Base-by-base conservation (phyloP, 1,140 invertebrate genomes). In the Eumeta japonica region DNA sequence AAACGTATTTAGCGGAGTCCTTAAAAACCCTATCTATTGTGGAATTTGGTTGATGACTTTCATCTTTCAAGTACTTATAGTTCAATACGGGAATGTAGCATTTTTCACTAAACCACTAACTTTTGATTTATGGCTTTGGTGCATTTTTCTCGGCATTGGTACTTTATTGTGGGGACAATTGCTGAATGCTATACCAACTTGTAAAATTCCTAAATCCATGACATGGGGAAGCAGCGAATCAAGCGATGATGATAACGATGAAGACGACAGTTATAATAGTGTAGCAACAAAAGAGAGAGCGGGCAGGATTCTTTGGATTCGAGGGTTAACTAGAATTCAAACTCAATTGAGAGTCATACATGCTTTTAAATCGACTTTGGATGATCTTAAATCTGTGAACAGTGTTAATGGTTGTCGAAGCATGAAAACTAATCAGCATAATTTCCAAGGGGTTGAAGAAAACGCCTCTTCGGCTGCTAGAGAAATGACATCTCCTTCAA, bases 341-440 rank as follows among this genome's bases (percentile, higher is more conserved):
- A 94, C 91, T 71, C 92, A 95, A 91, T 85, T 95, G 79, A 88
- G 92, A 80, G 92, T 95, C 75, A 93, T 94, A 78, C 86, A 90
- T 79, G 92, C 92, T 66, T 95, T 95, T 88, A 92, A 89, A 80
- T 92, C 89, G 58, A 93, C 88, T n/a, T n/a, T n/a, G n/a, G n/a
- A n/a, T n/a, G n/a, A n/a, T n/a, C n/a, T n/a, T n/a, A n/a, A n/a
- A n/a, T n/a, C n/a, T n/a, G n/a, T n/a, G n/a, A n/a, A n/a, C n/a
- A n/a, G n/a, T n/a, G n/a, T n/a, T n/a, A n/a, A n/a, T n/a, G n/a
- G n/a, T n/a, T n/a, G n/a, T n/a, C n/a, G n/a, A n/a, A n/a, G n/a
- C n/a, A n/a, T n/a, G n/a, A n/a, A n/a, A n/a, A n/a, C n/a, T n/a
- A n/a, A n/a, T n/a, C n/a, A n/a, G n/a, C n/a, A n/a, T n/a, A n/a